These are phyloP conservation scores for Macquaria australasica DNA, from an alignment of 2,113 vertebrate genomes.

Conservation along the genomic window DNA sequence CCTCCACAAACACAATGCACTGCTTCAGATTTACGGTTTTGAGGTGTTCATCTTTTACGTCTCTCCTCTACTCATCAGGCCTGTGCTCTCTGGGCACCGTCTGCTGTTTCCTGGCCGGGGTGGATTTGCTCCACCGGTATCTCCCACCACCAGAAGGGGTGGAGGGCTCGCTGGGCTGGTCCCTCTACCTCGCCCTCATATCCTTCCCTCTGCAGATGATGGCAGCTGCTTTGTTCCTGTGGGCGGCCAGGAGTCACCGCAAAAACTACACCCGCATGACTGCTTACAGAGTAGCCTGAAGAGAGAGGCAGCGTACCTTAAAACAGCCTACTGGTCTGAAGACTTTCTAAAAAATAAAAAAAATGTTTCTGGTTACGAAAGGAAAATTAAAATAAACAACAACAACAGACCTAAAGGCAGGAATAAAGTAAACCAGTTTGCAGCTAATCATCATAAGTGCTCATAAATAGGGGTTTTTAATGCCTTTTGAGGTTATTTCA, in stretches of 20 bases:
- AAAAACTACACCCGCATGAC: constrained; percentile 93
- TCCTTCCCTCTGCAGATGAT: constrained; percentile 96
- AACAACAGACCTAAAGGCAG: constrained; percentile 8
- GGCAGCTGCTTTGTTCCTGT: constrained; percentile 95
- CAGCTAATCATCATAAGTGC: constrained; percentile 54
- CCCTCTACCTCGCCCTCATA: constrained; percentile 96
- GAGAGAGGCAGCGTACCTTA: not conserved
- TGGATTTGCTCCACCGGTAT: constrained; percentile 88
- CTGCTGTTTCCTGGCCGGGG: constrained; percentile 91
- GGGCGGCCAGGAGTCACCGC: constrained; percentile 94
- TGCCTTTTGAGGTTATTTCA: constrained; percentile 16
- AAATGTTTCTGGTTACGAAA: not conserved
- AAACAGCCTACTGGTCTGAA: constrained; percentile 18
- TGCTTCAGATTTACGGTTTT: not conserved
- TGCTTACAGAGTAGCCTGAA: constrained; percentile 90
- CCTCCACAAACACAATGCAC: not conserved
- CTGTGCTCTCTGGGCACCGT: constrained; percentile 92
- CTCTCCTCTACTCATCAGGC: constrained; percentile 79
- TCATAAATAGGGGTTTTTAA: constrained; percentile 5
- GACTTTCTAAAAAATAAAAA: not conserved
- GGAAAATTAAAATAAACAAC: not conserved
- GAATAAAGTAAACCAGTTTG: constrained; percentile 14
- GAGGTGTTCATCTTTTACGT: not conserved
- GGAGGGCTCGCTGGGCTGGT: constrained; percentile 92
- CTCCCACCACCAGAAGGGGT: constrained; percentile 78